Conservation (phyloP, 2,888 invertebrate species). For the Thelaira solivaga region DNA sequence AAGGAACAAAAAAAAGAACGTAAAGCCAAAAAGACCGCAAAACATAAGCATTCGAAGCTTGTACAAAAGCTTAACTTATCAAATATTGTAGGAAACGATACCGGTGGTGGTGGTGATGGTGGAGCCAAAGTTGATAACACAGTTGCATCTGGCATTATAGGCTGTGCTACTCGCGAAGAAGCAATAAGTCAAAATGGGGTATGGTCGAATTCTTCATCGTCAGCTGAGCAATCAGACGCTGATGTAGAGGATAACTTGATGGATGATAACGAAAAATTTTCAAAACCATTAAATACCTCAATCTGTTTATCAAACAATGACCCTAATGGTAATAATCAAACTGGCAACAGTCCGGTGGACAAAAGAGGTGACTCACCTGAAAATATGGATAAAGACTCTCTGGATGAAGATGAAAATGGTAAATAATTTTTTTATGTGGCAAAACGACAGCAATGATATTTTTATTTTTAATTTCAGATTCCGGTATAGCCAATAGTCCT, state of each 20-base stretch:
- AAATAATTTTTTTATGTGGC: too few species aligned
- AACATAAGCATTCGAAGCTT: conserved; percentile 68
- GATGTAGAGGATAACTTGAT: conserved; percentile 89
- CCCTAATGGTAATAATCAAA: conserved; percentile 74
- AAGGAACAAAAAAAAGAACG: conserved; percentile 79
- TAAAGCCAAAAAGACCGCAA: conserved; percentile 76
- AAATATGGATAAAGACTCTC: conserved; percentile 79
- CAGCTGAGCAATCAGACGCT: conserved; percentile 86
- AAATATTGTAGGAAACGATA: conserved; percentile 36
- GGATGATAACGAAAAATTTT: conserved; percentile 73
- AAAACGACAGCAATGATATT: neutral
- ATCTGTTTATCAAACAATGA: conserved; percentile 63
- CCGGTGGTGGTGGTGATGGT: conserved; percentile 27
- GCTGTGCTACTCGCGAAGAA: conserved; percentile 60
- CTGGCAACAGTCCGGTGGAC: conserved; percentile 72
- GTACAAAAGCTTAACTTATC: conserved; percentile 56
- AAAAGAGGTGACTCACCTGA: conserved; percentile 80
- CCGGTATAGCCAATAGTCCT: conserved; percentile 76
- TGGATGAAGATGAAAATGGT: conserved; percentile 79
- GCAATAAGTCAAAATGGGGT: conserved; percentile 37
- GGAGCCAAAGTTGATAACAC: neutral
- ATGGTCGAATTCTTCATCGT: conserved; percentile 74
- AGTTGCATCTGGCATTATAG: conserved; percentile 16
- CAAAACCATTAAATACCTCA: conserved; percentile 65
- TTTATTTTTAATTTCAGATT: conserved; percentile 68